Conservation (phyloP, 2,888 invertebrate species). For the Leptura quadrifasciata region DNA sequence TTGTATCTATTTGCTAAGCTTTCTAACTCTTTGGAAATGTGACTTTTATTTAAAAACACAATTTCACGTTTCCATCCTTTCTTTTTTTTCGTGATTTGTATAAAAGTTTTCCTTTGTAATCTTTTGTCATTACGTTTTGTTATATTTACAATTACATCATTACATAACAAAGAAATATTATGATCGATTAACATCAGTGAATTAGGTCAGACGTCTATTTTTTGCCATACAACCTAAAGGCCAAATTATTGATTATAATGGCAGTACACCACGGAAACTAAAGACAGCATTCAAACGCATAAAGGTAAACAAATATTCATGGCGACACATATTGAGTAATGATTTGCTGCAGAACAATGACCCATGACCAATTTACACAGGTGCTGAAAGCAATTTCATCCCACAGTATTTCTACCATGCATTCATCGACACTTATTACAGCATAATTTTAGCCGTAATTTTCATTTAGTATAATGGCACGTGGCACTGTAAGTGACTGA, state of each 20-base stretch:
- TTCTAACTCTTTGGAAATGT: too few relatives aligned
- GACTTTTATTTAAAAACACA: too few relatives aligned
- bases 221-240: neutral
- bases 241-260: neutral
- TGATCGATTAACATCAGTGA: too few relatives aligned
- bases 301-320: neutral
- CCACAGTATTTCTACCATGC: neutral
- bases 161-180: too few relatives aligned
- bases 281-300: neutral
- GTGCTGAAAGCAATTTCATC: slow-evolving; percentile 7
- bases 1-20: too few relatives aligned
- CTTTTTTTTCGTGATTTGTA: too few relatives aligned
- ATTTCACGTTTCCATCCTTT: too few relatives aligned
- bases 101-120: too few relatives aligned
- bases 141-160: too few relatives aligned
- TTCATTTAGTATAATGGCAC: neutral
- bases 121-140: too few relatives aligned
- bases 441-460: neutral
- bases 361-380: slow-evolving; percentile 1
- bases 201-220: neutral
- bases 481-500: neutral
- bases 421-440: neutral
- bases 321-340: neutral
- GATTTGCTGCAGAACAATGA: neutral
- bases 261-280: neutral